Percentiles rank a stretch among this genome's conserved stretches.
Evolutionary conservation across 2,888 invertebrate species (phyloP).

Genomic region (Choristoneura rosaceana): DNA sequence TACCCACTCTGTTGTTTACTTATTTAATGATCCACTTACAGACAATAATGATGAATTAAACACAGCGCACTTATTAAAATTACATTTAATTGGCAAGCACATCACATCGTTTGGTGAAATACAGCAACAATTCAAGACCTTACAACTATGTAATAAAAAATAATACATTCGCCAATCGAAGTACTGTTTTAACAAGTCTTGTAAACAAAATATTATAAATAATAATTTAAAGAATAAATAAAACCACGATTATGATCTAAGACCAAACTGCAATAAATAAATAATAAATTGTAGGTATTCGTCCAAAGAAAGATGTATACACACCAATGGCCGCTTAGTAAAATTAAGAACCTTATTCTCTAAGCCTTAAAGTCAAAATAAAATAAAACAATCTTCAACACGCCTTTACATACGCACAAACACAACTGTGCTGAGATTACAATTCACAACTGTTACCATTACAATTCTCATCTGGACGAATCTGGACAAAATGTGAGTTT

Average conservation of each 20-base stretch:
- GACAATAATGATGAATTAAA: slow-evolving; percentile 4
- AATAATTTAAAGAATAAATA: neutral
- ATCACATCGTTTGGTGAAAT: slow-evolving; percentile 40
- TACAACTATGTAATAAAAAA: slow-evolving; percentile 20
- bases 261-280: slow-evolving; percentile 1
- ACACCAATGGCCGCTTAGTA: neutral
- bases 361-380: neutral
- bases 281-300: neutral
- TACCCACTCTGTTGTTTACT: neutral
- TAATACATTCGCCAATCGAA: neutral
- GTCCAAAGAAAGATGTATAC: neutral
- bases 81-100: slow-evolving; percentile 49
- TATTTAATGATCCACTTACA: neutral
- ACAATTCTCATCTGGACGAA: too few species aligned
- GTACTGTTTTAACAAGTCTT: neutral
- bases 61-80: slow-evolving; percentile 24
- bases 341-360: neutral
- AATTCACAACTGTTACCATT: too few species aligned
- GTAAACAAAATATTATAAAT: neutral
- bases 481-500: too few species aligned
- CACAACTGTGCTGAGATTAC: too few species aligned
- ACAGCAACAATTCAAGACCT: slow-evolving; percentile 17
- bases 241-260: slow-evolving; percentile 17
- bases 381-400: neutral
- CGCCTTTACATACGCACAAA: too few species aligned